These are phyloP conservation scores for Sycon ciliatum DNA, from an alignment of 37 sponge, comb jelly and placozoan species.

Conservation along the genomic window DNA sequence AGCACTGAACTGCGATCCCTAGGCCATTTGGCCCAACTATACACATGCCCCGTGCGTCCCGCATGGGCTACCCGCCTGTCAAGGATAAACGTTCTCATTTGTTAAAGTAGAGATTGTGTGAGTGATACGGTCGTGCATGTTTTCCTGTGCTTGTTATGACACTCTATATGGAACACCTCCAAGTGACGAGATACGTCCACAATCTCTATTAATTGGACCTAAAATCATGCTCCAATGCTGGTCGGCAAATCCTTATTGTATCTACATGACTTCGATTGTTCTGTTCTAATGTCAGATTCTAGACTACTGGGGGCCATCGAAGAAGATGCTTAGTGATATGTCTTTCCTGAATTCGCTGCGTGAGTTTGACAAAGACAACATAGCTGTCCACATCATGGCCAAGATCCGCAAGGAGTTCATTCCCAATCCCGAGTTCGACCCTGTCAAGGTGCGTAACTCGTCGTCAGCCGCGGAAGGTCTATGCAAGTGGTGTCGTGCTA, in stretches of 20 bases:
- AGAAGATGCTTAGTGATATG: conserved; percentile 87
- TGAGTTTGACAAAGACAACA: conserved; percentile 94
- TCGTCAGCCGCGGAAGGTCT: conserved; percentile 98
- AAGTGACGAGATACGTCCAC: too few relatives aligned
- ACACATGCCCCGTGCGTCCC: too few relatives aligned
- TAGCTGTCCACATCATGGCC: conserved; percentile 74
- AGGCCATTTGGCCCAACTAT: too few relatives aligned
- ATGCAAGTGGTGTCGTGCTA: conserved; percentile 85
- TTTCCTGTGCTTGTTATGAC: neutral
- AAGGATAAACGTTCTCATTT: too few relatives aligned
- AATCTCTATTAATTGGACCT: too few relatives aligned
- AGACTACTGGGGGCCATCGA: conserved; percentile 99
- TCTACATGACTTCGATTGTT: too few relatives aligned
- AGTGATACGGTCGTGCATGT: neutral
- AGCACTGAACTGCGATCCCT: too few relatives aligned
- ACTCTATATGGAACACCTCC: neutral
- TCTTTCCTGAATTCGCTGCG: conserved; percentile 75
- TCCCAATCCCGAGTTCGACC: conserved; percentile 88
- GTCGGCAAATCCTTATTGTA: too few relatives aligned
- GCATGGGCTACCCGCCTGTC: too few relatives aligned
- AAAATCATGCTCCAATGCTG: too few relatives aligned
- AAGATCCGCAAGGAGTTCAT: conserved; percentile 81
- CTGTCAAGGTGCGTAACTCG: conserved; percentile 81
- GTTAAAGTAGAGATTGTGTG: too few relatives aligned
- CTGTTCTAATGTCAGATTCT: too few relatives aligned